Evolutionary conservation across 2,888 invertebrate genomes (phyloP).

Genomic region (Mythimna loreyi): DNA sequence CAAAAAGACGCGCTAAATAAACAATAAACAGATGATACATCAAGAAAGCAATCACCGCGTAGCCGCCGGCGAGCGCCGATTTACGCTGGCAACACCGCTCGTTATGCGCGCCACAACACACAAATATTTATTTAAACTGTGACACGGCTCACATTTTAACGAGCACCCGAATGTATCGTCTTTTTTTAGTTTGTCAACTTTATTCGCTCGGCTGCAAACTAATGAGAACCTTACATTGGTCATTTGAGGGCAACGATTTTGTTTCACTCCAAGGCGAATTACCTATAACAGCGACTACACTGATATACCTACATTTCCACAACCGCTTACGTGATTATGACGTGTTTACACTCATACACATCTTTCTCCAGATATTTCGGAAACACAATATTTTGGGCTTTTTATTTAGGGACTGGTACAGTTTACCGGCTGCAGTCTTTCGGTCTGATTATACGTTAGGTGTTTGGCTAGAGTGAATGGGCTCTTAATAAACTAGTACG

Average conservation of each 20-base stretch:
- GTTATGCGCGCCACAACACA: conserved; percentile 70
- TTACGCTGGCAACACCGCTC: conserved; percentile 76
- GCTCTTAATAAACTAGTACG: too few species aligned
- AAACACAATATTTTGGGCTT: too few species aligned
- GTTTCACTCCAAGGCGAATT: background rate
- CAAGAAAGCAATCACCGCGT: conserved; percentile 84
- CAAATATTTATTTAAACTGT: conserved; percentile 76
- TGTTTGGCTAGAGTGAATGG: too few species aligned
- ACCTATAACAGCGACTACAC: too few species aligned
- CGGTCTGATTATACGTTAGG: too few species aligned
- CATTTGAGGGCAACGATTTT: conserved; percentile 20
- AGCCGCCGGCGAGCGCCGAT: conserved; percentile 80
- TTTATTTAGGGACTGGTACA: too few species aligned
- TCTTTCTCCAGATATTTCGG: too few species aligned
- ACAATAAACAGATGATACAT: conserved; percentile 85
- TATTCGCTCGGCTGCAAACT: conserved; percentile 55
- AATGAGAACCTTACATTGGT: conserved; percentile 54
- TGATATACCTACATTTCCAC: too few species aligned
- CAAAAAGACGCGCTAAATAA: conserved; percentile 84
- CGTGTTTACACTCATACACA: too few species aligned
- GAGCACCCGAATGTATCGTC: conserved; percentile 66
- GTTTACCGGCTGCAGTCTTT: too few species aligned
- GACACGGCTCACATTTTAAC: conserved; percentile 72
- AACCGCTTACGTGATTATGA: too few species aligned
- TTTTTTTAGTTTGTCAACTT: conserved; percentile 66